Conservation (phyloP, 2,888 invertebrate genomes). For the Himalopsyche tibetana region DNA sequence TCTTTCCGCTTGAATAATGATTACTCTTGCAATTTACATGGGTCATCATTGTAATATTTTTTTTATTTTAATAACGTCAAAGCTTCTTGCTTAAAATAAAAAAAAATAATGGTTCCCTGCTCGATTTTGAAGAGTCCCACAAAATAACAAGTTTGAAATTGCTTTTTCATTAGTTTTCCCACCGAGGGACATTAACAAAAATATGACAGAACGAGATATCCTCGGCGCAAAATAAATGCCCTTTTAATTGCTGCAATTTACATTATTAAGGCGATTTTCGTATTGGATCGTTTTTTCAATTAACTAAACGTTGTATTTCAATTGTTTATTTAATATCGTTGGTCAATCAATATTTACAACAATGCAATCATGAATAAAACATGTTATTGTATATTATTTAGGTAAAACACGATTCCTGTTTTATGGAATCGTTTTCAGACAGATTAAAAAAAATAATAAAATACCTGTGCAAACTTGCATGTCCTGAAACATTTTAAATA, state of each 20-base stretch:
- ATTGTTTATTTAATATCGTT: no score
- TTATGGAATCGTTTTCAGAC: no score
- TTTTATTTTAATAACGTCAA: conserved; percentile 32
- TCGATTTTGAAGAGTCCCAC: conserved; percentile 24
- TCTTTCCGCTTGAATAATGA: neutral
- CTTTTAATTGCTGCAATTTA: neutral
- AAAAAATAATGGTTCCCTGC: neutral
- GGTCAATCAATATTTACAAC: no score
- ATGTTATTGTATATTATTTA: no score
- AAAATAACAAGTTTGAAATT: conserved; percentile 11
- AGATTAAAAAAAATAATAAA: no score
- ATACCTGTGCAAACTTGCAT: no score
- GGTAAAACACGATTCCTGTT: no score
- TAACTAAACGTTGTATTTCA: neutral
- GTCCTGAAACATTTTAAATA: no score
- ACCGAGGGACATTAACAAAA: neutral
- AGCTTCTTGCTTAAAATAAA: conserved; percentile 8
- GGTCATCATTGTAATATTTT: neutral
- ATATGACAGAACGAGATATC: conserved; percentile 28
- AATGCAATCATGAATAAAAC: no score
- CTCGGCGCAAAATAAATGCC: neutral
- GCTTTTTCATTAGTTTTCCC: conserved; percentile 37
- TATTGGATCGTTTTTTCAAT: neutral
- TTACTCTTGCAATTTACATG: neutral
- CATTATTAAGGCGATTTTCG: neutral